These are phyloP conservation scores for Calcarius lapponicus DNA, from an alignment of 2,797 vertebrate species.

Conservation along the genomic window DNA sequence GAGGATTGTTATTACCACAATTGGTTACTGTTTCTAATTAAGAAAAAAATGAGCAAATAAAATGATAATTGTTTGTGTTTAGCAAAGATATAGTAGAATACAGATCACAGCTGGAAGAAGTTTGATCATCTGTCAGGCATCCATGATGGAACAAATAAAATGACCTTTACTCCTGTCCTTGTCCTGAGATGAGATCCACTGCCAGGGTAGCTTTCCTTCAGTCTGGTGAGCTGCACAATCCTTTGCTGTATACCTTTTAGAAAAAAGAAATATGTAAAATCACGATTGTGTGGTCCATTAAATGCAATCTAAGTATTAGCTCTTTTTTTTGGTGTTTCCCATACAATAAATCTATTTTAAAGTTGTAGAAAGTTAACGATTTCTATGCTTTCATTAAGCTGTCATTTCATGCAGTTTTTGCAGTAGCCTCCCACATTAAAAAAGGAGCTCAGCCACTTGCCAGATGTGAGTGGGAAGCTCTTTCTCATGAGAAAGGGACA, in stretches of 20 bases:
- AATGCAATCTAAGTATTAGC: not conserved
- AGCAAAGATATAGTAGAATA: not conserved
- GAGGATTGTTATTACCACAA: not conserved
- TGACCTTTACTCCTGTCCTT: not conserved
- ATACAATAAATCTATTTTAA: constrained; percentile 31
- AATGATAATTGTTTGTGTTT: not conserved
- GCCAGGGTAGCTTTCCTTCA: not conserved
- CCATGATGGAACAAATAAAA: not conserved
- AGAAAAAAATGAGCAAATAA: not conserved
- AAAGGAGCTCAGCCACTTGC: constrained; percentile 39
- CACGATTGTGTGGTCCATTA: not conserved
- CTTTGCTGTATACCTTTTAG: not conserved
- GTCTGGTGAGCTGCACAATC: not conserved
- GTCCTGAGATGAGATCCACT: not conserved
- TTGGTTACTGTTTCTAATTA: not conserved
- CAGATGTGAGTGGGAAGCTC: constrained; percentile 50
- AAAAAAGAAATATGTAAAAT: not conserved
- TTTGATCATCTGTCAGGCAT: not conserved
- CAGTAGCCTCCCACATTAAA: constrained; percentile 37
- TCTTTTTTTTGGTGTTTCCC: not conserved
- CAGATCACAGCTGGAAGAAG: not conserved
- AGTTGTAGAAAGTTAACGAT: not conserved
- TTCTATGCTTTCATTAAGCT: constrained; percentile 46
- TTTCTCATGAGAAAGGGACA: constrained; percentile 11
- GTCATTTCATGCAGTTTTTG: constrained; percentile 9